Conservation (phyloP, 2,888 invertebrate genomes). For the Heteropelma amictum region DNA sequence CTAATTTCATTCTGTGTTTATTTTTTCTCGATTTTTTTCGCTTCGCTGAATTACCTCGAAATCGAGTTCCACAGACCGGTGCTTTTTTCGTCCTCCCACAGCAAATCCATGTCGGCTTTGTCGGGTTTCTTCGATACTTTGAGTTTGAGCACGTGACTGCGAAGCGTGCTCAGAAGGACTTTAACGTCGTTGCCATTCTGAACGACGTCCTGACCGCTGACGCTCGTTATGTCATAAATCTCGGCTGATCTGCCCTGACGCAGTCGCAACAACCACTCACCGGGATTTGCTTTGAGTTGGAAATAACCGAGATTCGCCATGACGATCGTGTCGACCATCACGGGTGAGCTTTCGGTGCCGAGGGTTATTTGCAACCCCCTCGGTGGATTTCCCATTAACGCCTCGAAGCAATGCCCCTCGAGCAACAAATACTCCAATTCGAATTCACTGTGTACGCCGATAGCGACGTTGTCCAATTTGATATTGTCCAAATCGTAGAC, state of each 20-base stretch:
- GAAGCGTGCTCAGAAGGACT: conserved; percentile 89
- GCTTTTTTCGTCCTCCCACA: conserved; percentile 85
- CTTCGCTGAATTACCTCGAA: conserved; percentile 90
- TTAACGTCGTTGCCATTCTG: conserved; percentile 80
- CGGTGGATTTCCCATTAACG: conserved; percentile 93
- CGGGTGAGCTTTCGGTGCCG: conserved; percentile 88
- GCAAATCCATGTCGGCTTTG: conserved; percentile 90
- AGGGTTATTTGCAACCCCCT: conserved; percentile 97
- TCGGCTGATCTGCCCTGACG: conserved; percentile 96
- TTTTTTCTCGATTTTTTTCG: background rate
- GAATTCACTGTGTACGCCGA: conserved; percentile 94
- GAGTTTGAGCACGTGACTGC: conserved; percentile 94
- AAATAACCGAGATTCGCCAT: conserved; percentile 99
- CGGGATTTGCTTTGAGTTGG: conserved; percentile 98
- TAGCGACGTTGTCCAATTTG: conserved; percentile 93
- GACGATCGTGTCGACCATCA: conserved; percentile 97
- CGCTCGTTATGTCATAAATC: conserved; percentile 90
- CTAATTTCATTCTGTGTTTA: background rate
- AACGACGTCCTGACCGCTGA: conserved; percentile 79
- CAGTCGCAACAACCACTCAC: conserved; percentile 93
- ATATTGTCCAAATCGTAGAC: conserved; percentile 99
- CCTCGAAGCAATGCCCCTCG: conserved; percentile 98
- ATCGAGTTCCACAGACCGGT: conserved; percentile 96
- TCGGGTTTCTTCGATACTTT: conserved; percentile 95
- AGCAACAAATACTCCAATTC: conserved; percentile 96